Conservation (phyloP, 1,140 invertebrate genomes). For the Neodiprion fabricii region DNA sequence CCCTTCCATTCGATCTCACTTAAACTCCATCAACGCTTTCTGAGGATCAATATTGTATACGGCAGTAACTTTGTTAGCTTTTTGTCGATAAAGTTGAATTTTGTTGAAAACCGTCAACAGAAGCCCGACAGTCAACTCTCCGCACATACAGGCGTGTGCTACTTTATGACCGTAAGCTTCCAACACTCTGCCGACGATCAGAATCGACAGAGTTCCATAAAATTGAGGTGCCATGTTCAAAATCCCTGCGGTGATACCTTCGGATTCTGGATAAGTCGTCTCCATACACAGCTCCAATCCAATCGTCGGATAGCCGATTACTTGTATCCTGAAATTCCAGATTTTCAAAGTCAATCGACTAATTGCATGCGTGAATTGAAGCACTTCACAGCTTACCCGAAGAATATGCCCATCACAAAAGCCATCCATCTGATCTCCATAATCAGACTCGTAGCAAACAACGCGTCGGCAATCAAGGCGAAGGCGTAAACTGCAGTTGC, state of each 20-base stretch:
- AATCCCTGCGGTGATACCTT: slow-evolving; percentile 69
- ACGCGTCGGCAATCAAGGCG: slow-evolving; percentile 68
- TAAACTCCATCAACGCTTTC: too few species aligned
- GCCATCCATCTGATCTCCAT: slow-evolving; percentile 65
- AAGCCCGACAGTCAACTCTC: too few species aligned
- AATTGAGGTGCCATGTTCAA: slow-evolving; percentile 35
- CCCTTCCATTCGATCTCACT: too few species aligned
- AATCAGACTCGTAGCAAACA: slow-evolving; percentile 63
- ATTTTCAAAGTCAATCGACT: background rate
- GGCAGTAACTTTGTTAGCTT: too few species aligned
- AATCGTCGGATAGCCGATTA: slow-evolving; percentile 73
- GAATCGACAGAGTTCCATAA: too few species aligned
- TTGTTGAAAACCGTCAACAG: too few species aligned
- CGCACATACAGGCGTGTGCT: too few species aligned
- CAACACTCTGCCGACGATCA: too few species aligned
- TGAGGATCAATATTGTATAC: too few species aligned
- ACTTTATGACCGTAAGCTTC: too few species aligned
- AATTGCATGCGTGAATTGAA: background rate
- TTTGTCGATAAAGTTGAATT: too few species aligned
- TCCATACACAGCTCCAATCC: slow-evolving; percentile 77
- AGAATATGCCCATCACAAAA: slow-evolving; percentile 66
- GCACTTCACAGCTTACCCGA: slow-evolving; percentile 59
- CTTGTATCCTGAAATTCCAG: slow-evolving; percentile 65
- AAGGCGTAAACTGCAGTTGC: slow-evolving; percentile 69
- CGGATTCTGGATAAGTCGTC: slow-evolving; percentile 74